Evolutionary conservation across 2,113 vertebrate species (phyloP), one percentile per base, ranked within the genome.

Genomic region (Chaetorhynchus papuensis): DNA sequence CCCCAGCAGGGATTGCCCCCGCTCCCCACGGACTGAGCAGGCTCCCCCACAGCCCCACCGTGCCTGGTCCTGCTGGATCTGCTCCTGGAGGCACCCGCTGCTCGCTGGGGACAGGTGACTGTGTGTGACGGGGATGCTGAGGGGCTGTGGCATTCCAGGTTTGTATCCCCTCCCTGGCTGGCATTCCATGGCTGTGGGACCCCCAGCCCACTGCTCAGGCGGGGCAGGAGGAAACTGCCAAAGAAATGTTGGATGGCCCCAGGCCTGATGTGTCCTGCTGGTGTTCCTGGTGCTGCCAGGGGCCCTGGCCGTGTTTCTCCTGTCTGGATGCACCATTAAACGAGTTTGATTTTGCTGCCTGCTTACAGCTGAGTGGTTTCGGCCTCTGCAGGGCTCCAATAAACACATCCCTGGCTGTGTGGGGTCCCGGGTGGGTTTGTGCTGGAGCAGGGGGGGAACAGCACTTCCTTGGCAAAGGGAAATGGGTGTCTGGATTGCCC

Each of bases 291-390:
- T 6, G 57, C 13, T 5, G 3, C 69, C 57, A 7, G 69, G n/a
- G 68, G 28, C 7, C 39, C 39, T 5, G 66, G 79, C 76, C 42
- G 13, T 24, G 15, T 31, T 66, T 28, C 63, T 50, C 15, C 87
- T 64, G 65, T 42, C 57, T 87, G 82, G 82, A 56, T 88, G 66
- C 81, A 39, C 66, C 92, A 94, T 90, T 92, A 95, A 94, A 93
- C 27, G 9, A 20, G 61, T 85, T 61, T 79, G 56, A 77, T 68
- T 84, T n/a, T 45, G 82, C 49, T 92, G 82, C 92, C 87, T 85
- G 88, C 82, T 74, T 20, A 31, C 72, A 89, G 92, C 69, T 19
- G 81, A 90, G 92, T 82, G 83, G 16, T 93, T 89, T 90, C 49
- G 61, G 82, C 84, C 92, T 83, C 87, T 57, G 13, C 18, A 42